Evolutionary conservation across 2,113 vertebrate genomes (phyloP), one percentile per base, ranked within the genome.

Genomic region (Hirundichthys speculiger): DNA sequence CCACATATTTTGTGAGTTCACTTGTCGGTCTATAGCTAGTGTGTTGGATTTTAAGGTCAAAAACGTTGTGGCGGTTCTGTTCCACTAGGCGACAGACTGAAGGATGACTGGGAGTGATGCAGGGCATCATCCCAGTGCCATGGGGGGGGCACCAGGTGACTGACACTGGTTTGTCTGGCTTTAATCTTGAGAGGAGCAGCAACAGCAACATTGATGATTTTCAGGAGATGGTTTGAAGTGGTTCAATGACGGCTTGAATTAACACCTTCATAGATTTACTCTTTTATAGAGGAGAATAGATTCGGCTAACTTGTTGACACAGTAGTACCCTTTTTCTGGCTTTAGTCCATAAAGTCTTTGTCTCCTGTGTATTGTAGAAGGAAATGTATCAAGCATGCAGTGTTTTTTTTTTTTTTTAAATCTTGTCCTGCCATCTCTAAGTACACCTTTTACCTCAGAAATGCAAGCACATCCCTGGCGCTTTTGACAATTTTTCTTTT

Each of bases 61-160:
- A 34, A 25, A 25, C 14, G 13, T 14, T 50, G 30, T 2, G 27
- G 18, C 19, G 49, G 15, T 46, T 13, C 10, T 56, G 27, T 9
- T 10, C 15, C 13, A 5, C 12, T 71, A 46, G 13, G 65, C n/a
- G n/a, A n/a, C n/a, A 70, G 66, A 55, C 69, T 72, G 42, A 81
- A 70, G 72, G 71, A 54, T 24, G 46, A 45, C 21, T 50, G n/a
- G 49, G 62, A 57, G 47, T 58, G 59, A 67, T 55, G 16, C 64
- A 56, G 45, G 51, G 42, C 82, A 82, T 89, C 78, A 72, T 60
- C 51, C 50, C 41, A 20, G 61, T 77, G 56, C 64, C 56, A 75
- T 73, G 64, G 72, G 77, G n/a, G 73, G 72, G 74, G 75, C 79
- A 81, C 66, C 56, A 62, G 69, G 55, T 69, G 80, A 73, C 60